phyloP scores from a whole-genome alignment of 2,113 vertebrate genomes.

The Cephalopterus ornatus region DNA sequence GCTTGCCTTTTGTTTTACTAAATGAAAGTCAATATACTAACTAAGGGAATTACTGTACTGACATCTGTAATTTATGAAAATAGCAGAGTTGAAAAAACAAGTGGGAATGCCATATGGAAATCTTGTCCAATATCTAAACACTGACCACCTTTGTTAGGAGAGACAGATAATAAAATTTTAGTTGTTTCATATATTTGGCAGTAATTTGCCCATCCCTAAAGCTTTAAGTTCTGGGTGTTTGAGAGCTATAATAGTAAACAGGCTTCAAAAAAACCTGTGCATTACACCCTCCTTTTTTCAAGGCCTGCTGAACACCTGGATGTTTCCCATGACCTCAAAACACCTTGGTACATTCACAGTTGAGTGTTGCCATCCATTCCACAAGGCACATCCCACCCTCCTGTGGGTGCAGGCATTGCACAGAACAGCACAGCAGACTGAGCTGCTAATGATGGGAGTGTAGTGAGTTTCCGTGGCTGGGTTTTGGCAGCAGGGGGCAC shows the following conservation, averaged over 20 bases:
- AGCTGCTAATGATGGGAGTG: background rate
- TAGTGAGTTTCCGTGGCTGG: too few species aligned
- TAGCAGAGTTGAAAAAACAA: background rate
- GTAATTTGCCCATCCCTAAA: background rate
- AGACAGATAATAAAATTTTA: background rate
- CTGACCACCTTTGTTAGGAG: background rate
- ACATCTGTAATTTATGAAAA: background rate
- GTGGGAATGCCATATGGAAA: background rate
- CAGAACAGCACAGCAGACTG: rapidly evolving
- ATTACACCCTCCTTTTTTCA: background rate
- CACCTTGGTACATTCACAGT: background rate
- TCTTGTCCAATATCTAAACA: background rate
- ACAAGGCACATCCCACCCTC: rapidly evolving
- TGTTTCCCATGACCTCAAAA: background rate
- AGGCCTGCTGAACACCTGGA: background rate
- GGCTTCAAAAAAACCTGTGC: background rate
- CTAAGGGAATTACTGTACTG: background rate
- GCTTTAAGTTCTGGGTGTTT: background rate
- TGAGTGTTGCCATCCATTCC: background rate
- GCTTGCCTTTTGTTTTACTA: background rate
- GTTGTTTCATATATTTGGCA: background rate
- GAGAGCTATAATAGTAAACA: background rate
- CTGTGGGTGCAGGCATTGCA: too few species aligned
- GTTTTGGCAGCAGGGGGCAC: too few species aligned
- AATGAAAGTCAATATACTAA: background rate